Base-by-base conservation (phyloP, 2,113 vertebrate genomes). In the Anarrhichthys ocellatus region DNA sequence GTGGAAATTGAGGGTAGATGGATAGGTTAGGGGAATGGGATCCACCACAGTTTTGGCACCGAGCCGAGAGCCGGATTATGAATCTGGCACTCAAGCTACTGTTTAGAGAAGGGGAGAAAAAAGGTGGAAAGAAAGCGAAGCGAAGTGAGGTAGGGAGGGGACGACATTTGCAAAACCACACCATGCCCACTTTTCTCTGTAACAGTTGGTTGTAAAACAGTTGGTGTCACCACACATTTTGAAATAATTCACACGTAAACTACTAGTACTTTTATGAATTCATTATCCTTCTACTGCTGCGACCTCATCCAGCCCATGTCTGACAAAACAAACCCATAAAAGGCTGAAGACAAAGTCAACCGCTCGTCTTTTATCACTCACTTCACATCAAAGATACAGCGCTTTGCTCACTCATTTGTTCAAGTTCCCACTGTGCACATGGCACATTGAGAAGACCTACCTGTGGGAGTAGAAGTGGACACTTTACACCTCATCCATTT, bases 1-100 rank as follows among this genome's bases (percentile, higher is more conserved):
- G 68, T 73, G 69, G 58, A 83, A 58, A 61, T 65, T 15, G 36
- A 70, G 50, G 36, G 32, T 65, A 27, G 75, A 79, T 78, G 87
- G 81, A 75, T 80, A 48, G 73, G 42, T 74, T 79, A 38, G 48
- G 64, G 81, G 81, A 90, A 83, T 54, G 86, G 89, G 89, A 91
- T 92, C 85, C 85, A 82, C 92, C 73, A 83, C 83, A 85, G 80
- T 10, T 62, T 75, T 91, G 92, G 92, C 90, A 29, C 22, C 0
- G 59, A 20, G 85, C 91, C 82, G 9, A 81, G 29, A 72, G 52
- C 54, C 46, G 86, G 83, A 87, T 92, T 86, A 90, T 81, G 78
- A 86, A 91, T 79, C 79, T 72, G 59, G 42, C 78, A 56, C 74
- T 83, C 7, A 5, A 79, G 85, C 78, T 87, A 72, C 89, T 80